A percentile compares a stretch with the other conserved stretches of the same genome.
Evolutionary conservation across 2,113 vertebrate species (phyloP).

Genomic region (Cichladusa arquata): DNA sequence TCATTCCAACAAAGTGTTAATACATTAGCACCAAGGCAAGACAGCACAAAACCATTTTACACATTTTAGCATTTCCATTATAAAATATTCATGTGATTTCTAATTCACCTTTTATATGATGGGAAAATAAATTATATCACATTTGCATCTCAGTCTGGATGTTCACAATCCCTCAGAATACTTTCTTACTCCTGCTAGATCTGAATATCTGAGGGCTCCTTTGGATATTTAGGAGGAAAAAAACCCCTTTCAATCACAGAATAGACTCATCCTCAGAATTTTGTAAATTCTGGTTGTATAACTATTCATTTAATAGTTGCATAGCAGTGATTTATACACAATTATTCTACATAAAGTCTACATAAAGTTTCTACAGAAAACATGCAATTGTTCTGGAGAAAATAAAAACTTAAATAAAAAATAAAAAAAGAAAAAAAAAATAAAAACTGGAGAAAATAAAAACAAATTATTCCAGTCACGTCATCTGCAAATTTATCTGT

Average conservation of each 20-base stretch:
- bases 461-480: neutral
- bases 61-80: neutral
- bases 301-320: neutral
- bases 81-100: neutral
- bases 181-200: neutral
- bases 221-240: neutral
- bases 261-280: neutral
- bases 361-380: neutral
- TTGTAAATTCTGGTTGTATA: neutral
- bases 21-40: neutral
- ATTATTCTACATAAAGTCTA: neutral
- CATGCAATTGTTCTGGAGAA: neutral
- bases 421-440: too few relatives aligned
- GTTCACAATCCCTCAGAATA: neutral
- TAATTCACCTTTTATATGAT: neutral
- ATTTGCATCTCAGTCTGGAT: neutral
- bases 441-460: neutral
- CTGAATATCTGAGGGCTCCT: neutral
- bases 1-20: neutral
- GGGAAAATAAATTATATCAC: neutral
- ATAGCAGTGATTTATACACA: neutral
- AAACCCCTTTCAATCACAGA: neutral
- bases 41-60: neutral
- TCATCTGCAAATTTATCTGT: neutral
- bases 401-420: neutral